Evolutionary conservation across 2,888 invertebrate species (phyloP).

Genomic region (Ophion ellenae): DNA sequence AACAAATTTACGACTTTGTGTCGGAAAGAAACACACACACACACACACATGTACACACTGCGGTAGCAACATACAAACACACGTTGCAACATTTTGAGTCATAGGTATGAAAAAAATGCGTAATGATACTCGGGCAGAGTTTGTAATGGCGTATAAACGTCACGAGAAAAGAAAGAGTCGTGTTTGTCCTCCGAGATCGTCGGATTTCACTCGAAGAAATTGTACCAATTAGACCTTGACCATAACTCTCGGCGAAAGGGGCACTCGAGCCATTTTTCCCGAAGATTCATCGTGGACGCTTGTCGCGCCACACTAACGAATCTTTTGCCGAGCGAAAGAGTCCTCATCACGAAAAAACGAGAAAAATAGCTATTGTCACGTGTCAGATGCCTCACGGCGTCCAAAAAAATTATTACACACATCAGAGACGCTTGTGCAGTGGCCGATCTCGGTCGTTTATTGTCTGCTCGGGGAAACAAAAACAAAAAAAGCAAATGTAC

Average conservation of each 20-base stretch:
- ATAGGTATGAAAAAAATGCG: neutral
- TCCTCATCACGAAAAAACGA: neutral
- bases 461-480: constrained; percentile 35
- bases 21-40: neutral
- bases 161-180: neutral
- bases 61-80: neutral
- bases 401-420: constrained; percentile 61
- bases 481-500: constrained; percentile 46
- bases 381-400: neutral
- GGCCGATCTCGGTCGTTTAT: constrained; percentile 58
- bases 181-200: neutral
- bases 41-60: neutral
- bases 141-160: neutral
- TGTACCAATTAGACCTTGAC: no score
- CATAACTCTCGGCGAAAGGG: no score
- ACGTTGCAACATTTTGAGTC: constrained; percentile 1
- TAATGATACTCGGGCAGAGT: constrained; percentile 2
- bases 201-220: no score
- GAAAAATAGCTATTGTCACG: no score
- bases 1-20: neutral
- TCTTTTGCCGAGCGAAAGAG: neutral
- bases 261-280: neutral
- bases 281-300: constrained; percentile 45
- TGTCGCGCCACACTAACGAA: neutral
- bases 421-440: constrained; percentile 41